Base-by-base conservation (phyloP, 2,888 invertebrate species). In the Galeruca laticollis region DNA sequence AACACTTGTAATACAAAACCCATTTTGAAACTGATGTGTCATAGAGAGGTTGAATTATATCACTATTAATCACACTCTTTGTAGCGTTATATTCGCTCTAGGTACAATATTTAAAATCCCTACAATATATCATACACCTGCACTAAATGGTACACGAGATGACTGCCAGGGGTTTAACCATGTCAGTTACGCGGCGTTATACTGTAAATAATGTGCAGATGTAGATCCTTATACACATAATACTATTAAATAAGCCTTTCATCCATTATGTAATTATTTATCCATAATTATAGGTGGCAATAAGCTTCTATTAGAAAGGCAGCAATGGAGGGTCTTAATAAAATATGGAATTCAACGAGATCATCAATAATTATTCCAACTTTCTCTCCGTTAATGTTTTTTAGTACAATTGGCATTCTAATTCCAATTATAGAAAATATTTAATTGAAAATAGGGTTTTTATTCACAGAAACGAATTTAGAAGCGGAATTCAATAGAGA, bases 121-220 rank as follows among this genome's bases (percentile, higher is more conserved):
- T 4, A 54, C 20, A 47, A 61, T 68, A 56, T 68, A 61, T 68
- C 61, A 47, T 20, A 49, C 68, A 68, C 57, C 61, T 62, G 68
- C 68, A 62, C 54, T 61, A 49, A 61, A 62, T 62, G 51, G 61
- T 57, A 56, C 37, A 47, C 47, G 61, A 51, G 61, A 37, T 54
- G 61, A 54, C 56, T 57, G 56, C 61, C 26, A 21, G 47, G 57
- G 61, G 61, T 56, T 68, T 62, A 57, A 59, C 59, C 37, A 49
- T 64, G 69, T 72, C 72, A 72, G 69, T 68, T 70, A 73, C 21
- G 66, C 37, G 63, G 66, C 47, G 70, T 73, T 69, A 70, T 68
- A 60, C 57, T 21, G 63, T 68, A 66, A 73, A 68, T 73, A 70
- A 70, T 63, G 37, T 64, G 64, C 70, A 65, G 70, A 62, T 72